Conservation (phyloP, 2,797 vertebrate genomes). For the Emys orbicularis region DNA sequence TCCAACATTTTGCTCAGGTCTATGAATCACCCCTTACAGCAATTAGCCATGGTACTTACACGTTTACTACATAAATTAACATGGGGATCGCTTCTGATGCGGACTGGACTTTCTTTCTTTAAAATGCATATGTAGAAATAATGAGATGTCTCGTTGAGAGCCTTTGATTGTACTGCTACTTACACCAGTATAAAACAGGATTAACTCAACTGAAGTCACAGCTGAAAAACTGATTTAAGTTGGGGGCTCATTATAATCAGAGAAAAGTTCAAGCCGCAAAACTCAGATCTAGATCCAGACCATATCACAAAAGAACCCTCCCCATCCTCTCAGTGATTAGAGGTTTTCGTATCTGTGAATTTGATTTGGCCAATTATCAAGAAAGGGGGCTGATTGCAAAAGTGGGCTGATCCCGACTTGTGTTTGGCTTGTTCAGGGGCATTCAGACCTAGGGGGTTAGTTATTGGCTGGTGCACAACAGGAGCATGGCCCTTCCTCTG, state of each 20-base stretch:
- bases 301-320: not conserved
- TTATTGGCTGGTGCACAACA: not conserved
- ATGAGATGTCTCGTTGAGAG: not conserved
- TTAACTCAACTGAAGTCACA: not conserved
- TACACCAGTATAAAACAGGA: too few species aligned
- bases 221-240: not conserved
- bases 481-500: not conserved
- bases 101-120: not conserved
- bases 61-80: not conserved
- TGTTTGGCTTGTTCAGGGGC: not conserved
- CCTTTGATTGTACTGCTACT: not conserved
- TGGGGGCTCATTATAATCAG: not conserved
- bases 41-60: not conserved
- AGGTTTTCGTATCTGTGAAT: not conserved
- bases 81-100: not conserved
- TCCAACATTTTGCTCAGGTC: constrained; percentile 5
- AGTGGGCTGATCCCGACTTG: not conserved
- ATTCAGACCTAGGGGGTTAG: not conserved
- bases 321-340: accelerated
- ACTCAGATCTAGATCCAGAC: not conserved
- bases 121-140: not conserved
- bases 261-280: not conserved
- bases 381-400: not conserved
- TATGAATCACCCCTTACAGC: not conserved
- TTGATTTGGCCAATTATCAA: not conserved